Percentiles rank a stretch among this genome's conserved stretches.
Evolutionary conservation across 1,140 invertebrate species (phyloP).

Genomic region (Solen grandis): DNA sequence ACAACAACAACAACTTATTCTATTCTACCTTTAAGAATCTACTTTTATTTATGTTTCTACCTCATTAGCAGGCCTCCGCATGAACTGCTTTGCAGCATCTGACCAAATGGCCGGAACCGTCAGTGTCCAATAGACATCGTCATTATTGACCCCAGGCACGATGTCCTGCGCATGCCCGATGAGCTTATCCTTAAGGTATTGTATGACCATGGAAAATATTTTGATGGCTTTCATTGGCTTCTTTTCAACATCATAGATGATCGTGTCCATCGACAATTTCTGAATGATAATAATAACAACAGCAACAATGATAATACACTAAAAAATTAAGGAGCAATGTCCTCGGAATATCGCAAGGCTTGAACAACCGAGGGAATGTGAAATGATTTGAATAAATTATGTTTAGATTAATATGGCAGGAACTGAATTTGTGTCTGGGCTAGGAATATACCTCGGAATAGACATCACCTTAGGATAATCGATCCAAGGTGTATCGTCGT

Average conservation of each 20-base stretch:
- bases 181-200: slow-evolving; percentile 44
- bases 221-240: slow-evolving; percentile 45
- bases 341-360: no score
- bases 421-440: no score
- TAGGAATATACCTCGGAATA: no score
- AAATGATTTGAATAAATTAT: no score
- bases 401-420: no score
- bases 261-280: slow-evolving; percentile 43
- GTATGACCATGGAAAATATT: slow-evolving; percentile 49
- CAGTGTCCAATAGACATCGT: slow-evolving; percentile 54
- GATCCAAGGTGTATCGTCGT: no score
- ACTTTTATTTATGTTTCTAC: no score
- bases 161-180: neutral
- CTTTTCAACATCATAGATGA: slow-evolving; percentile 36
- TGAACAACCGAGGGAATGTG: no score
- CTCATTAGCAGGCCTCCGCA: slow-evolving; percentile 51
- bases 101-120: slow-evolving; percentile 59
- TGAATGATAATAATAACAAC: slow-evolving; percentile 24
- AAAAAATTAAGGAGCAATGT: neutral
- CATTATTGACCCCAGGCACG: slow-evolving; percentile 4
- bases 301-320: neutral
- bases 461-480: no score
- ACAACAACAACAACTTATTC: neutral
- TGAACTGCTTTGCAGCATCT: slow-evolving; percentile 56
- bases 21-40: no score